Percentiles rank a stretch among this genome's conserved stretches.
phyloP scores from a whole-genome alignment of 2,888 invertebrate genomes.

The Lepetodrilus schrolli region DNA sequence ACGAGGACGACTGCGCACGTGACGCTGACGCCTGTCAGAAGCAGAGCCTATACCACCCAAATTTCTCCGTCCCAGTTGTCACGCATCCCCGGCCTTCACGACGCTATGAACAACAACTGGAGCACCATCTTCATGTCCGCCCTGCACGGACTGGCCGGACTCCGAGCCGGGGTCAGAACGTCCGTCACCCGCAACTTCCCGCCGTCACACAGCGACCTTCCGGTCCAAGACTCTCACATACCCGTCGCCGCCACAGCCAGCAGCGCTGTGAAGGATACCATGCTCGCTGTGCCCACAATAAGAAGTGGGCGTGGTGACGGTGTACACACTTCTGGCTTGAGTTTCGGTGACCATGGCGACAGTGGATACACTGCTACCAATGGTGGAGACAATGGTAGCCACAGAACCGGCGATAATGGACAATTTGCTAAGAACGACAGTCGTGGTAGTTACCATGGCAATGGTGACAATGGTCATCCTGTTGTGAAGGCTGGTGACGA shows the following conservation, averaged over 20 bases:
- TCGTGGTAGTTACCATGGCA: background rate
- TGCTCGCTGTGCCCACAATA: background rate
- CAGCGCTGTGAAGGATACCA: background rate
- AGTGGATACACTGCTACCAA: background rate
- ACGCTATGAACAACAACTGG: too few relatives aligned
- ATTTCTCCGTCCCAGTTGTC: too few relatives aligned
- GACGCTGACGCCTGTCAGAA: too few relatives aligned
- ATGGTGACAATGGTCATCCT: background rate
- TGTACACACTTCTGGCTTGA: background rate
- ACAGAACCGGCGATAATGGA: background rate
- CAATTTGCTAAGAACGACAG: background rate
- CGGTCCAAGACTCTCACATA: background rate
- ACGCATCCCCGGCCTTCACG: too few relatives aligned
- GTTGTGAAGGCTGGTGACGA: background rate
- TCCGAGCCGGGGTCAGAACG: background rate
- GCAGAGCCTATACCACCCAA: too few relatives aligned
- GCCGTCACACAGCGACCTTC: background rate
- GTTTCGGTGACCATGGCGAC: background rate
- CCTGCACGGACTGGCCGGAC: background rate
- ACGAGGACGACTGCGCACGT: too few relatives aligned
- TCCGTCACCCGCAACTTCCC: background rate
- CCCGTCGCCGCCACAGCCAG: background rate
- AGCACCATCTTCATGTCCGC: too few relatives aligned
- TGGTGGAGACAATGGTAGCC: background rate
- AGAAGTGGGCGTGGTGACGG: background rate